Evolutionary conservation across 2,797 vertebrate genomes (phyloP), one percentile per base, ranked within the genome.

Genomic region (Anisognathus igniventris): DNA sequence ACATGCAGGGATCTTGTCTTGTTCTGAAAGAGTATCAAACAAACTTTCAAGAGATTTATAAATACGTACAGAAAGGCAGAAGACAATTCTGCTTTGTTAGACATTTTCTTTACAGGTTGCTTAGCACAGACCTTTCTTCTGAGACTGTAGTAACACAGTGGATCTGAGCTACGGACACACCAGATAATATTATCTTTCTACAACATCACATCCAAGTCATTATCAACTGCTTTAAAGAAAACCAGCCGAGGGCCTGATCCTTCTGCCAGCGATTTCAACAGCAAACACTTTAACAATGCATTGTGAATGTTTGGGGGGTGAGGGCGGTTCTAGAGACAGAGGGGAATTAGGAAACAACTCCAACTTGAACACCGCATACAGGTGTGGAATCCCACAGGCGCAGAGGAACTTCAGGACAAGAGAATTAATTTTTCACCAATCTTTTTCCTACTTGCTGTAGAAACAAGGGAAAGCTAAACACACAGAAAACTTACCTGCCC

Each of bases 151-250:
- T 14, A 79, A 87, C 31, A 84, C 58, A 88, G 79, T 44, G 77
- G 48, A 40, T 79, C 84, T 82, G 74, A 95, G 87, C 62, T 93
- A 42, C 72, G 89, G 83, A 91, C 65, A 93, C 79, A 70, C 4
- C 20, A 91, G 84, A 93, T 90, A 96, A 76, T 57, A 96, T 10
- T 86, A 95, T 90, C 95, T 80, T 88, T 33, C 70, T 90, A 89
- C 51, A 96, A 73, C 87, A 94, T 89, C 83, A 94, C 57, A 90
- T 83, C 85, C n/a, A 93, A 81, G 58, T 48, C 82, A 89, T 91
- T 84, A 89, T 82, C 58, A 92, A 57, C 42, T 22, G 57, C 56
- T 90, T 71, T 66, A 68, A 93, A 91, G 90, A 75, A 94, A 93
- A 95, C 62, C 89, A 93, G 70, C 88, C 3, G 5, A 84, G 35